phyloP scores from a whole-genome alignment of 1,140 invertebrate species.

The Gyrodactylus salaris region DNA sequence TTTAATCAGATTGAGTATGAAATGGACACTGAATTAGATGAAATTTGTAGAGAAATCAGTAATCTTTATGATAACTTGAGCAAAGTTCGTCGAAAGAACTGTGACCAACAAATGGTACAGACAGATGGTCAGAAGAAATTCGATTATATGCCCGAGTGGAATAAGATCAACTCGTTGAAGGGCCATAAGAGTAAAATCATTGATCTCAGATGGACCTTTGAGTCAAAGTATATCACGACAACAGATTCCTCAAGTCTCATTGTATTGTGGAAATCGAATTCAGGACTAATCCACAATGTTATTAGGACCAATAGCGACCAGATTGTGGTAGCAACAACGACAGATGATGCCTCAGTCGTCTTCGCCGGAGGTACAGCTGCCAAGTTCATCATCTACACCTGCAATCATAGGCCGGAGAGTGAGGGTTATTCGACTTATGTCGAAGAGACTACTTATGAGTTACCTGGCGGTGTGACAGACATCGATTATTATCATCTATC shows the following conservation, averaged over 20 bases:
- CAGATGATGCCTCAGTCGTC: not conserved
- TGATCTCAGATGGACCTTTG: not conserved
- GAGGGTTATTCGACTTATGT: not conserved
- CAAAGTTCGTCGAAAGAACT: not conserved
- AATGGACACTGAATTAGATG: too few relatives aligned
- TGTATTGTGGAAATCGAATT: not conserved
- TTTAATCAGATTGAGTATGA: too few relatives aligned
- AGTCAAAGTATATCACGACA: not conserved
- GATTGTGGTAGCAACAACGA: not conserved
- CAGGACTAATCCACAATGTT: not conserved
- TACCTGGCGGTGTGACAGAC: not conserved
- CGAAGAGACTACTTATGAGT: not conserved
- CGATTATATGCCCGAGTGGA: not conserved
- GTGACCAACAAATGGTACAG: not conserved
- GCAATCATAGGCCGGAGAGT: not conserved
- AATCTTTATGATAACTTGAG: not conserved
- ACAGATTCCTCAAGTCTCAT: not conserved
- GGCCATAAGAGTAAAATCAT: not conserved
- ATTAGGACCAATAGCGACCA: not conserved
- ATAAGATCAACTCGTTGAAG: not conserved
- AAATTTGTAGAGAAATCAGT: not conserved
- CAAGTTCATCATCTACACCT: not conserved
- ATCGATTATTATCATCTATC: not conserved
- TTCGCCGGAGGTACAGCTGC: not conserved
- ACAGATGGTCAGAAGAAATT: not conserved